Evolutionary conservation across 2,113 vertebrate species (phyloP).

Genomic region (Dolichallabes microphthalmus): DNA sequence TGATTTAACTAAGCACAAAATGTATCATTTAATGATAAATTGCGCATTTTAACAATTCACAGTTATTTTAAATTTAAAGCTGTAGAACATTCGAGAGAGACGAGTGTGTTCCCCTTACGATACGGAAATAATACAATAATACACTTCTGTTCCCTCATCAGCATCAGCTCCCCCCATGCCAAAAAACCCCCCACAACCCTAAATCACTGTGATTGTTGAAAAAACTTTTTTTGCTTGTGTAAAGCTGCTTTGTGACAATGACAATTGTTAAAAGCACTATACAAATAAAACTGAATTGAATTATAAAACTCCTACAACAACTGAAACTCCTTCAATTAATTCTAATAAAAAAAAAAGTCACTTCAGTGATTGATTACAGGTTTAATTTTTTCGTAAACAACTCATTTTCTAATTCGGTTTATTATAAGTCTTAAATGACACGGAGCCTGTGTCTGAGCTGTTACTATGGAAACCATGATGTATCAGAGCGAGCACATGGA

Average conservation of each 20-base stretch:
- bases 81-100: background rate
- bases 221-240: too few species aligned
- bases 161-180: too few species aligned
- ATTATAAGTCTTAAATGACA: background rate
- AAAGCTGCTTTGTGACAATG: too few species aligned
- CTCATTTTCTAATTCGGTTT: background rate
- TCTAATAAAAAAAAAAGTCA: too few species aligned
- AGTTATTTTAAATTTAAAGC: background rate
- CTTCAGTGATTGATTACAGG: too few species aligned
- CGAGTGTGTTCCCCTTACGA: background rate
- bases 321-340: too few species aligned
- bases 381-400: background rate
- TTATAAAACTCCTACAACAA: background rate
- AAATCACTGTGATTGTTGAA: background rate
- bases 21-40: too few species aligned
- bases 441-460: background rate
- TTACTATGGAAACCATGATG: background rate
- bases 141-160: background rate
- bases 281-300: too few species aligned
- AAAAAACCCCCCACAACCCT: background rate
- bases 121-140: background rate
- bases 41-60: too few species aligned
- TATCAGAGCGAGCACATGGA: background rate
- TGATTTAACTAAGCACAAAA: too few species aligned
- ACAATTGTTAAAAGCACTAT: too few species aligned